A percentile compares a stretch with the other conserved stretches of the same genome.
Evolutionary conservation across 2,888 invertebrate genomes (phyloP).

Genomic region (Incurvaria masculella): DNA sequence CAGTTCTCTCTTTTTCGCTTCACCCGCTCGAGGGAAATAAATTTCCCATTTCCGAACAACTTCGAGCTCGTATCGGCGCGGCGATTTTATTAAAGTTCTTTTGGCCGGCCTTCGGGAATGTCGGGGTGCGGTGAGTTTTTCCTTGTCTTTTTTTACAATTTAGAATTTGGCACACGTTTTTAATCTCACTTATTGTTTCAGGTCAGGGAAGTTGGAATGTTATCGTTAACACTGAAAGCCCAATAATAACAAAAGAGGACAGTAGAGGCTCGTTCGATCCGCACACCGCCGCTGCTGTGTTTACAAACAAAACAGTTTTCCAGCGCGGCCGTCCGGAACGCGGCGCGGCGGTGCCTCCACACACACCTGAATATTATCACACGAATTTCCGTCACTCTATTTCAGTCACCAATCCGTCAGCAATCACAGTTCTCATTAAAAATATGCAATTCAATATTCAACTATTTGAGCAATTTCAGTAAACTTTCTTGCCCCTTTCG

Average conservation of each 20-base stretch:
- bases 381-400: too few species aligned
- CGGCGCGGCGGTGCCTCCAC: too few species aligned
- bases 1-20: background rate
- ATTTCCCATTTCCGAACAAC: background rate
- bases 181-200: background rate
- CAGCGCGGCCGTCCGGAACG: background rate
- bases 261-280: too few species aligned
- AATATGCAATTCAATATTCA: too few species aligned
- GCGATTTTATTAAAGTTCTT: background rate
- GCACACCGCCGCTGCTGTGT: background rate
- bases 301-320: background rate
- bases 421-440: too few species aligned
- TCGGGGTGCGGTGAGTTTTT: too few species aligned
- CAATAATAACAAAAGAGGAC: background rate
- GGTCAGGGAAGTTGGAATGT: background rate
- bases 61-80: background rate
- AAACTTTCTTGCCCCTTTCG: too few species aligned
- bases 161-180: background rate
- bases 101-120: background rate
- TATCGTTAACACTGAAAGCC: conserved; percentile 1
- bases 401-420: too few species aligned
- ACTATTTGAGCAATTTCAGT: too few species aligned
- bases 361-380: too few species aligned
- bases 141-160: too few species aligned
- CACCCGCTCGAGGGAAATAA: background rate